Conservation (phyloP, 2,113 vertebrate genomes). For the Erpornis zantholeuca region DNA sequence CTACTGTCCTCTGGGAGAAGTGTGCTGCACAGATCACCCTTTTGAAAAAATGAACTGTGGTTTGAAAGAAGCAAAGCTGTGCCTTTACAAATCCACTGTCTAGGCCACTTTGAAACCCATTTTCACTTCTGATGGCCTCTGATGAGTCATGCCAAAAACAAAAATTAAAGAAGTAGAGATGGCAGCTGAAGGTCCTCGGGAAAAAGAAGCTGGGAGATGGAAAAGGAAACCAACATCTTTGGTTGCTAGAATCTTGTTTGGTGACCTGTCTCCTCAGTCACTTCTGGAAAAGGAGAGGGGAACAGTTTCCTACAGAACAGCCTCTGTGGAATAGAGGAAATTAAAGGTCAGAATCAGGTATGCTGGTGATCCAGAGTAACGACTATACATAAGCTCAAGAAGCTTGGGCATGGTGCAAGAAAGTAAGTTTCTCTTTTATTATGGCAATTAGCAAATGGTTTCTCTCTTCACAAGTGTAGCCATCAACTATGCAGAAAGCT, state of each 20-base stretch:
- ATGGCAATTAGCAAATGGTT: background rate
- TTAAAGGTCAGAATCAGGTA: background rate
- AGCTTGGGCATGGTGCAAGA: background rate
- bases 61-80: background rate
- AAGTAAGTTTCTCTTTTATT: background rate
- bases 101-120: background rate
- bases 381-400: background rate
- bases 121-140: background rate
- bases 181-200: background rate
- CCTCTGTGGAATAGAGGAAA: background rate
- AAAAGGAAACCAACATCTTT: background rate
- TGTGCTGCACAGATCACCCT: background rate
- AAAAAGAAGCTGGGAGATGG: background rate
- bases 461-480: background rate
- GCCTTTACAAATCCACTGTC: background rate
- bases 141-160: background rate
- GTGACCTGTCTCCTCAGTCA: background rate
- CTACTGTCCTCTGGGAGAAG: background rate
- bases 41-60: background rate
- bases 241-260: background rate
- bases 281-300: conserved; percentile 1
- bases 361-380: background rate
- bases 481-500: background rate
- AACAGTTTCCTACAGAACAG: background rate
- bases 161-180: background rate